Percentiles rank a stretch among this genome's conserved stretches.
Conservation (phyloP, 2,888 invertebrate species). For the Carterocephalus palaemon region DNA sequence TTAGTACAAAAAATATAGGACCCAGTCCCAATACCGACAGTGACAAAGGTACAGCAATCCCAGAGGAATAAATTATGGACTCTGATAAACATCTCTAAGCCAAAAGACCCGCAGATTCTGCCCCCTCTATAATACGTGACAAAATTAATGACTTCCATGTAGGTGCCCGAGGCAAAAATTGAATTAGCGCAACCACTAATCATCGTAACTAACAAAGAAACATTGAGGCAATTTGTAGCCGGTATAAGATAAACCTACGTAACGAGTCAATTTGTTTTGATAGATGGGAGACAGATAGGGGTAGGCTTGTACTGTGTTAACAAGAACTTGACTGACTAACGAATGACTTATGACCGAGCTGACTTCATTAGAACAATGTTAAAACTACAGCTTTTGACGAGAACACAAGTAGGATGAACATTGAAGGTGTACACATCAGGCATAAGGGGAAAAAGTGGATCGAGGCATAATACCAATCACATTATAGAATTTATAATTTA, state of each 20-base stretch:
- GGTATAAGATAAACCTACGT: constrained; percentile 30
- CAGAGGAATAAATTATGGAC: constrained; percentile 57
- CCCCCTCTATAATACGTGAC: constrained; percentile 47
- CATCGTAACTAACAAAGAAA: constrained; percentile 34
- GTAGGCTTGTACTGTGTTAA: constrained; percentile 16
- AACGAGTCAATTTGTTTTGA: constrained; percentile 34
- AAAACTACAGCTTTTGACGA: too few relatives aligned
- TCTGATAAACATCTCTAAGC: constrained; percentile 57
- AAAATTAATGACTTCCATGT: constrained; percentile 48
- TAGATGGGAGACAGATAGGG: constrained; percentile 29
- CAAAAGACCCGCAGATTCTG: constrained; percentile 52
- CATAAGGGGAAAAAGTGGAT: neutral
- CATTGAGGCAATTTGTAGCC: constrained; percentile 33
- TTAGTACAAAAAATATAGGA: constrained; percentile 23
- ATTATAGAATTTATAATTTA: too few relatives aligned
- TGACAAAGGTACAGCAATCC: constrained; percentile 39
- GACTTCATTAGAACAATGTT: too few relatives aligned
- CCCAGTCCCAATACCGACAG: constrained; percentile 20
- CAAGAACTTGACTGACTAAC: constrained; percentile 1
- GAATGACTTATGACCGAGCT: too few relatives aligned
- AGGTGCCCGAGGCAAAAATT: constrained; percentile 50
- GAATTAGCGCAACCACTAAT: constrained; percentile 46
- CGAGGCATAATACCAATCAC: too few relatives aligned
- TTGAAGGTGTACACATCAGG: too few relatives aligned
- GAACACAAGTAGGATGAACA: too few relatives aligned